These are phyloP conservation scores for Aphelenchoides fujianensis DNA, from an alignment of 1,140 invertebrate genomes.

Conservation along the genomic window DNA sequence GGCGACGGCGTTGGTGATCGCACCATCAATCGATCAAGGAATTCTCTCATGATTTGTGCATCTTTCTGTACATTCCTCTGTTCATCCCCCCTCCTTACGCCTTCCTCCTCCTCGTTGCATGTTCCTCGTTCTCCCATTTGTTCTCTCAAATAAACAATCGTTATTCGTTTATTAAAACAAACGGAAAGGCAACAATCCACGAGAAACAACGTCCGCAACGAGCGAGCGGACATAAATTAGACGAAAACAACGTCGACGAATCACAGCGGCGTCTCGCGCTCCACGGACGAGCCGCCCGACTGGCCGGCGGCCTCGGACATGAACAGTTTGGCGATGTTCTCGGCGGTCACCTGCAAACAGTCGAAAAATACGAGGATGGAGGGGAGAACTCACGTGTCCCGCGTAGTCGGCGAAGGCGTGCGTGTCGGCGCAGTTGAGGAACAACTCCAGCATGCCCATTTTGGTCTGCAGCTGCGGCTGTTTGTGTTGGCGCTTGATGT, in stretches of 20 bases:
- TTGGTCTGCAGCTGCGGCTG: constrained; percentile 83
- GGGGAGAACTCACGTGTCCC: constrained; percentile 17
- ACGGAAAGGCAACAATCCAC: neutral
- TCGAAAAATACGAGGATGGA: no score
- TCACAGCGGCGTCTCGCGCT: constrained; percentile 19
- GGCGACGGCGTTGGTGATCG: no score
- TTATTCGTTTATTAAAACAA: neutral
- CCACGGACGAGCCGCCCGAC: neutral
- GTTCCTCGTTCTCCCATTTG: no score
- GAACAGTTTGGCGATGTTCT: constrained; percentile 39
- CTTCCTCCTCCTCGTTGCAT: no score
- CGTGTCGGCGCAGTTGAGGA: constrained; percentile 50
- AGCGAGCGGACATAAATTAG: constrained; percentile 1
- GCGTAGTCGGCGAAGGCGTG: constrained; percentile 51
- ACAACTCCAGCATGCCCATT: constrained; percentile 77
- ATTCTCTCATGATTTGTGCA: no score
- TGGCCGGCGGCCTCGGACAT: constrained; percentile 30
- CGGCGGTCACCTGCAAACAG: constrained; percentile 30
- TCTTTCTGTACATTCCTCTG: neutral
- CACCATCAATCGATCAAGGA: no score
- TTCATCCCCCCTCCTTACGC: no score
- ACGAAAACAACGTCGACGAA: neutral
- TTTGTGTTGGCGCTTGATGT: constrained; percentile 89
- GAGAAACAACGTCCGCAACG: neutral
- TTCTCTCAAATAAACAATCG: no score